phyloP scores from a whole-genome alignment of 2,888 invertebrate species.

The Xestia rhomboidea region DNA sequence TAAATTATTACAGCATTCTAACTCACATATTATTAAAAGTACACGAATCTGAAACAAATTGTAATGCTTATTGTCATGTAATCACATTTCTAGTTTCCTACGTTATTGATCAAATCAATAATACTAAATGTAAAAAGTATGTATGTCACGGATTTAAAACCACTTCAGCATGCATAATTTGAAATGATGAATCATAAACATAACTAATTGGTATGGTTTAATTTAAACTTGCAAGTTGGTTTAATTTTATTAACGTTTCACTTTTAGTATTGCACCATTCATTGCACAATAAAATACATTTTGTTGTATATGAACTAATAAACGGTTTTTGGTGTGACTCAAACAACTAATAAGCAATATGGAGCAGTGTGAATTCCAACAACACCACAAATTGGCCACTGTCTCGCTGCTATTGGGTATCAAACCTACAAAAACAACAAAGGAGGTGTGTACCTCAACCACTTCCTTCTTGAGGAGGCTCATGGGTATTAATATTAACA shows the following conservation, averaged over 20 bases:
- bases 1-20: background rate
- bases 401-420: background rate
- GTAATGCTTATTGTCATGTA: constrained; percentile 34
- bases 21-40: constrained; percentile 2
- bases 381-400: background rate
- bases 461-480: background rate
- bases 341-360: background rate
- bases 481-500: background rate
- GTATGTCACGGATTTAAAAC: constrained; percentile 41
- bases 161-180: constrained; percentile 36
- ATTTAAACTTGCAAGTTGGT: constrained; percentile 46
- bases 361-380: background rate
- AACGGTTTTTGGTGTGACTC: background rate
- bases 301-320: constrained; percentile 15
- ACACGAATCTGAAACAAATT: background rate
- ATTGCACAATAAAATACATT: constrained; percentile 29
- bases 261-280: constrained; percentile 42
- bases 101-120: background rate
- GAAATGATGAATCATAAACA: constrained; percentile 16
- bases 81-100: constrained; percentile 17
- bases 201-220: constrained; percentile 28
- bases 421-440: background rate
- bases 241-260: constrained; percentile 34
- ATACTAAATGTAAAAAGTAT: constrained; percentile 5
- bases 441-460: background rate